These are phyloP conservation scores for Hirtodrosophila confusa DNA, from an alignment of 2,888 invertebrate species.

Conservation along the genomic window DNA sequence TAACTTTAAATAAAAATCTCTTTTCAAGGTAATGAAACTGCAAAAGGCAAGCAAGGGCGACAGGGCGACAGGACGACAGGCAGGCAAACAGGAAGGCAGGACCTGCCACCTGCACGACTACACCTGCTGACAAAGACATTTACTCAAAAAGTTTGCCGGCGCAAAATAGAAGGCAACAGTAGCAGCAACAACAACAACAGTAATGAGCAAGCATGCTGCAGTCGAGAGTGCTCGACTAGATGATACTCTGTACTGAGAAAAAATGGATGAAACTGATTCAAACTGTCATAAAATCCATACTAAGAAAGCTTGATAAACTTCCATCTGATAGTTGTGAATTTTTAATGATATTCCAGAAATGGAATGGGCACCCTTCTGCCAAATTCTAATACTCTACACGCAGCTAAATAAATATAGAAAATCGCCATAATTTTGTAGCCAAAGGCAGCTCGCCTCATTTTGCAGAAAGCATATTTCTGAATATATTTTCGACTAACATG, in stretches of 20 bases:
- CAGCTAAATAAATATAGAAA: no score
- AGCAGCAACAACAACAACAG: slow-evolving; percentile 29
- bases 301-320: no score
- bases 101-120: slow-evolving; percentile 54
- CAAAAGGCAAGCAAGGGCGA: slow-evolving; percentile 59
- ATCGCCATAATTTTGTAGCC: no score
- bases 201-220: slow-evolving; percentile 6
- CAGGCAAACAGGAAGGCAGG: slow-evolving; percentile 30
- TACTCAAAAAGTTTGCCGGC: slow-evolving; percentile 77
- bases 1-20: slow-evolving; percentile 78
- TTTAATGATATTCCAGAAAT: no score
- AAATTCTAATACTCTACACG: no score
- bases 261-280: no score
- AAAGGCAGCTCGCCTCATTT: no score
- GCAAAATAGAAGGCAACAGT: slow-evolving; percentile 63
- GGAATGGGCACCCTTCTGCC: no score
- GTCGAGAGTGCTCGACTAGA: background rate
- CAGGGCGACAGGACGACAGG: slow-evolving; percentile 27
- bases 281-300: no score
- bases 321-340: no score
- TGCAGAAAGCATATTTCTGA: no score
- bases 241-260: background rate
- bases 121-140: slow-evolving; percentile 79
- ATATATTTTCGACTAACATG: no score
- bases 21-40: slow-evolving; percentile 75